Evolutionary conservation across 2,113 vertebrate genomes (phyloP), one percentile per base, ranked within the genome.

Genomic region (Sula dactylatra): DNA sequence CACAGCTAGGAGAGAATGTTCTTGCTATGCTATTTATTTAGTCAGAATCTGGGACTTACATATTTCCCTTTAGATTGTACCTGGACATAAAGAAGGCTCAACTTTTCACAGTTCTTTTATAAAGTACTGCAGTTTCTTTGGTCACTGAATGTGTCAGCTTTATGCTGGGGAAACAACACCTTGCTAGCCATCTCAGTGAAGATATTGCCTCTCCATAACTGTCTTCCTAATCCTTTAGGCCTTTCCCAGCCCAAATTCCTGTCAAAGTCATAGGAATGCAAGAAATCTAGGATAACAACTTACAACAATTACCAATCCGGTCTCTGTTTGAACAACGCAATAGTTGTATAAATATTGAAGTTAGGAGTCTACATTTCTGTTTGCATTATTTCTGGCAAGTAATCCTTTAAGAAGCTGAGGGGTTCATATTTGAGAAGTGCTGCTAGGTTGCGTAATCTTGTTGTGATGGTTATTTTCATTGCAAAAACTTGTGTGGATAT

Each of bases 321-420:
- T 77, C 29, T 91, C 36, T 94, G 31, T 81, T 82, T 96, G 67
- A 93, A 90, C 88, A 93, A 92, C 78, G 44, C 84, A 79, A 25
- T 55, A 44, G 32, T 66, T 92, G 15, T 90, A 70, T 67, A 92
- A 93, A 92, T 81, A 78, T 40, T 95, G 80, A 86, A 96, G 71
- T 85, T 88, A 73, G n/a, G 64, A 88, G n/a, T 64, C 55, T 80
- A 27, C 15, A 24, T 82, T 93, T 91, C 31, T 86, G 29, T 95
- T 91, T 92, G 54, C 36, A 15, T 90, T 93, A 44, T 92, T 92
- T 90, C 62, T 83, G 76, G 62, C 25, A 81, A 71, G 20, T 73
- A 80, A 73, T 83, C 67, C 59, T 93, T 86, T 65, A 56, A 66
- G 80, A 90, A 88, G 47, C 50, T 36, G 71, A 54, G 32, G 38